Conservation (phyloP, 2,888 invertebrate species). For the Aelia acuminata region DNA sequence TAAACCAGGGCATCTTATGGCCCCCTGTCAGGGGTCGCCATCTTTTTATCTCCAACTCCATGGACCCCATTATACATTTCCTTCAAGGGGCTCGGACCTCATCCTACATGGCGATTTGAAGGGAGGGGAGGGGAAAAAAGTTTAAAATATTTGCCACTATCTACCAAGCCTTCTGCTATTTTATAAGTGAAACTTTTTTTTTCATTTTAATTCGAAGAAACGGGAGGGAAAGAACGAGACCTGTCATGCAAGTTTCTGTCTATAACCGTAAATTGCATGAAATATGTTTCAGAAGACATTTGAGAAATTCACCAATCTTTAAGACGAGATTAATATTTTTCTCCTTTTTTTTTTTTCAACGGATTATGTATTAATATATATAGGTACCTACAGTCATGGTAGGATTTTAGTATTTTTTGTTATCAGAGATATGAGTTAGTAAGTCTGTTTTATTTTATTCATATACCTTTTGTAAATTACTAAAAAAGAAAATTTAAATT, state of each 20-base stretch:
- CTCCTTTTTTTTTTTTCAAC: not conserved
- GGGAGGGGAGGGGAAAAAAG: not conserved
- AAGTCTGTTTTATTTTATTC: too few species aligned
- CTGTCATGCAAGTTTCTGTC: not conserved
- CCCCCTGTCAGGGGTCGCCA: constrained; percentile 41
- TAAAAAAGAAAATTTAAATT: too few species aligned
- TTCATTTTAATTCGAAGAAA: not conserved
- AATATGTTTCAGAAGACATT: not conserved
- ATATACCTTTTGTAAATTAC: too few species aligned
- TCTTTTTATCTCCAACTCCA: constrained; percentile 23
- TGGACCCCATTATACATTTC: constrained; percentile 16
- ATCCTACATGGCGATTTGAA: not conserved
- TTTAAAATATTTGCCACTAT: not conserved
- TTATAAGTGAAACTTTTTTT: not conserved
- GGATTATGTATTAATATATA: too few species aligned
- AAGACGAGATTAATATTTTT: not conserved
- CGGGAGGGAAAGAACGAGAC: not conserved
- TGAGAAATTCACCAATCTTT: not conserved
- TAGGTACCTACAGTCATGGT: too few species aligned
- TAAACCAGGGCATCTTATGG: constrained; percentile 47
- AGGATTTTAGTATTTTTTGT: too few species aligned
- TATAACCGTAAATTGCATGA: not conserved
- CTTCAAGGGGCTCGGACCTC: not conserved
- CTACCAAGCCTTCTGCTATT: not conserved
- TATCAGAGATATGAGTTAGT: too few species aligned